These are phyloP conservation scores for Tolmerus cingulatus DNA, from an alignment of 2,888 invertebrate species.

Conservation along the genomic window DNA sequence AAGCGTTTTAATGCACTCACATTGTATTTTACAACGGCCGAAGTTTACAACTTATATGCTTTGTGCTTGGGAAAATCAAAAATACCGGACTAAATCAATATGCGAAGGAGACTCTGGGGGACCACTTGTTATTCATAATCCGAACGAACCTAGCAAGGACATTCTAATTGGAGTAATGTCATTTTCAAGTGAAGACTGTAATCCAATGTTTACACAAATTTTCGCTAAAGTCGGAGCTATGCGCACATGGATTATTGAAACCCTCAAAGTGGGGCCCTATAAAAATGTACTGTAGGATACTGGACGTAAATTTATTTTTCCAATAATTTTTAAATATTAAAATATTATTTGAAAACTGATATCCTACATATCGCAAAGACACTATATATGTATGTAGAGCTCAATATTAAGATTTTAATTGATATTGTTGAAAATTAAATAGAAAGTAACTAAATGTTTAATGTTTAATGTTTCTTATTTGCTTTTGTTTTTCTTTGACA, in stretches of 20 bases:
- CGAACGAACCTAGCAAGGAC: background rate
- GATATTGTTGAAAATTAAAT: too few relatives aligned
- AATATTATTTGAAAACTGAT: too few relatives aligned
- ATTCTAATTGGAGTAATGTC: background rate
- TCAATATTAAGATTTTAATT: too few relatives aligned
- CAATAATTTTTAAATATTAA: too few relatives aligned
- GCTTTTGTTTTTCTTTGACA: too few relatives aligned
- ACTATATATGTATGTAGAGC: too few relatives aligned
- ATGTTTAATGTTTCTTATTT: too few relatives aligned
- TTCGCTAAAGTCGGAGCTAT: background rate
- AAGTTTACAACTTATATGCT: background rate
- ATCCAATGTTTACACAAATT: background rate
- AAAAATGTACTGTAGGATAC: background rate
- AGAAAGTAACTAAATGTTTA: too few relatives aligned
- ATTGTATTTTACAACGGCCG: background rate
- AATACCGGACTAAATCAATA: background rate
- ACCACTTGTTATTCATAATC: background rate
- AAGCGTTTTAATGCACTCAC: background rate
- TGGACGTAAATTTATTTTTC: background rate
- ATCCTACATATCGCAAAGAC: too few relatives aligned
- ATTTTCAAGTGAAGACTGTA: background rate
- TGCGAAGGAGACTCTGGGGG: conserved; percentile 20
- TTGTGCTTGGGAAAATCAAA: background rate
- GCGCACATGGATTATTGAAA: background rate
- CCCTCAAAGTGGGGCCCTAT: background rate